Percentiles rank a stretch among this genome's conserved stretches.
Evolutionary conservation across 2,888 invertebrate genomes (phyloP).

Genomic region (Ptilodon capucinus): DNA sequence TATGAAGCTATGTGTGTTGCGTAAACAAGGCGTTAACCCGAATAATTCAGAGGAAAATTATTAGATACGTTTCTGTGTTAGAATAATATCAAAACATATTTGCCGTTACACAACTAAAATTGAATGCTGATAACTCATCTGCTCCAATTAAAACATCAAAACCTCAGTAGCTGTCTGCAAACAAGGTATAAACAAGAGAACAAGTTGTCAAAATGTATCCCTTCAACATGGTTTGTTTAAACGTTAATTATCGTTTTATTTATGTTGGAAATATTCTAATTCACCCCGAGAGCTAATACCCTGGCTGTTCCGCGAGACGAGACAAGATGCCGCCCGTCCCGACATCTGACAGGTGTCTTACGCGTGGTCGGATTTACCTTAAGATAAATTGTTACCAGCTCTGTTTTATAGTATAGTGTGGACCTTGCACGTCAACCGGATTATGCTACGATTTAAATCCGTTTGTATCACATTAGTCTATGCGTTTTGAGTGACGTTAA

Average conservation of each 20-base stretch:
- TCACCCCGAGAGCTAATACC: conserved; percentile 62
- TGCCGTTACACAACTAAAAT: conserved; percentile 7
- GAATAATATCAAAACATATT: background rate
- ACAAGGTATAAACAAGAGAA: conserved; percentile 52
- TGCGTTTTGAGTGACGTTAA: conserved; percentile 14
- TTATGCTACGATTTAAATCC: conserved; percentile 32
- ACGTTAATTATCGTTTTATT: conserved; percentile 72
- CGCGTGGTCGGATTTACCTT: conserved; percentile 69
- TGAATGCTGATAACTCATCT: conserved; percentile 7
- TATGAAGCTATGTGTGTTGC: conserved; percentile 8
- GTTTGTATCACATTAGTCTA: conserved; percentile 30
- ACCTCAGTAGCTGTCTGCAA: conserved; percentile 26
- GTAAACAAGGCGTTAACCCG: background rate
- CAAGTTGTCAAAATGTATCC: conserved; percentile 67
- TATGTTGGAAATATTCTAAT: conserved; percentile 73
- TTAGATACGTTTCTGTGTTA: background rate
- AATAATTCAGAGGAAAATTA: conserved; percentile 5
- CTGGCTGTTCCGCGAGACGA: conserved; percentile 51
- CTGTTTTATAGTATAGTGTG: conserved; percentile 37
- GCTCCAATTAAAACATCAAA: conserved; percentile 30
- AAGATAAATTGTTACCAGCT: conserved; percentile 61
- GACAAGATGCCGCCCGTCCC: conserved; percentile 62
- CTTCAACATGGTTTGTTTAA: conserved; percentile 65
- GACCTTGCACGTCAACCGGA: conserved; percentile 37
- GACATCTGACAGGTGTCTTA: conserved; percentile 73